These are phyloP conservation scores for Neocrepidodera transversa DNA, from an alignment of 2,888 invertebrate genomes.

Conservation along the genomic window DNA sequence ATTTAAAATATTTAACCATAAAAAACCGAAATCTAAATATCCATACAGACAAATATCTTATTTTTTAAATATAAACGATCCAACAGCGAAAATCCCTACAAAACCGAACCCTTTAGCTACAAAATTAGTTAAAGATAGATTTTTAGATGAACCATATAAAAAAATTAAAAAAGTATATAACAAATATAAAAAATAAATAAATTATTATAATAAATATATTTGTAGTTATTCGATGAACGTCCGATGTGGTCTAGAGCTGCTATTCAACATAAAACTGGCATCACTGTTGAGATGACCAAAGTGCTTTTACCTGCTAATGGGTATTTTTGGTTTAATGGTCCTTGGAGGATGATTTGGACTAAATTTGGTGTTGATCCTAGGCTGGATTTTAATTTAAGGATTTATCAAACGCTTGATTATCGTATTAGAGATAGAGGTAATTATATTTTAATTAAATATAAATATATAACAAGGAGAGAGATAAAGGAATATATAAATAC, in stretches of 20 bases:
- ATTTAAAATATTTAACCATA: conserved; percentile 25
- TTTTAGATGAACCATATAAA: conserved; percentile 55
- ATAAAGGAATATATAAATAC: too few relatives aligned
- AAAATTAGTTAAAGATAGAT: conserved; percentile 38
- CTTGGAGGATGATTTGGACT: conserved; percentile 93
- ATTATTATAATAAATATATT: not conserved
- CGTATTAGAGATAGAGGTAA: conserved; percentile 70
- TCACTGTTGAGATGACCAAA: conserved; percentile 71
- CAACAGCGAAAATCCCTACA: conserved; percentile 52
- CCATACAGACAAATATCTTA: conserved; percentile 51
- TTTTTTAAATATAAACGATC: conserved; percentile 65
- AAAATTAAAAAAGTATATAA: conserved; percentile 43
- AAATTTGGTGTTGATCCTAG: conserved; percentile 92
- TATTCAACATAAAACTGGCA: conserved; percentile 70
- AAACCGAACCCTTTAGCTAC: conserved; percentile 39
- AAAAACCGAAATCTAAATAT: conserved; percentile 22
- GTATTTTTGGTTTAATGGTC: conserved; percentile 87
- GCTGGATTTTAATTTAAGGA: conserved; percentile 76
- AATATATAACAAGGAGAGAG: too few relatives aligned
- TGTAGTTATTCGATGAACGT: conserved; percentile 79
- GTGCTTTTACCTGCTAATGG: conserved; percentile 82
- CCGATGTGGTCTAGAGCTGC: conserved; percentile 91
- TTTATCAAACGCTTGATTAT: conserved; percentile 90
- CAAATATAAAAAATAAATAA: not conserved
- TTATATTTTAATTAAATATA: too few relatives aligned